Conservation (phyloP, 2,888 invertebrate species). For the Campoplex capitator region DNA sequence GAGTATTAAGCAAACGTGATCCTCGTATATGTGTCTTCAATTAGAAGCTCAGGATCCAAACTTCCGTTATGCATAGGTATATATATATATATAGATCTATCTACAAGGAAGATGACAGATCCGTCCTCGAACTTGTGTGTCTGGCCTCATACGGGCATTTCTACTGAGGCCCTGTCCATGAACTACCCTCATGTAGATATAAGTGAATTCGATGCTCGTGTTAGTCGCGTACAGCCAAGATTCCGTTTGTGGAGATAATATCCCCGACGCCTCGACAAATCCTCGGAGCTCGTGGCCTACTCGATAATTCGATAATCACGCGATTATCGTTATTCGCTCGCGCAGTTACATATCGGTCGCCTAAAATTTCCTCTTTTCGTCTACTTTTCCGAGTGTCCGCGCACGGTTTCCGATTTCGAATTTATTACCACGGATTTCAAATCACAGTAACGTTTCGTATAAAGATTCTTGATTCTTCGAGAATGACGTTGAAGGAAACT, state of each 20-base stretch:
- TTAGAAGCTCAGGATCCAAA: slow-evolving; percentile 52
- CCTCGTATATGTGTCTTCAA: slow-evolving; percentile 63
- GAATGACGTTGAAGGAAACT: not conserved
- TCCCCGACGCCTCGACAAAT: slow-evolving; percentile 2
- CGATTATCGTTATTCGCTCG: not conserved
- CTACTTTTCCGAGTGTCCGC: no score
- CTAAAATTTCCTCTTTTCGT: not conserved
- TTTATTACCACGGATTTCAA: no score
- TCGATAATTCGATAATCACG: slow-evolving; percentile 13
- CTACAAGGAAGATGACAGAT: slow-evolving; percentile 1
- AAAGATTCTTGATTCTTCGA: not conserved
- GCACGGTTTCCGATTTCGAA: no score
- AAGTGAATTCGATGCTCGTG: not conserved
- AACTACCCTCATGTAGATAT: slow-evolving; percentile 24
- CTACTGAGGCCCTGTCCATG: slow-evolving; percentile 27
- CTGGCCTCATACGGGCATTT: slow-evolving; percentile 60
- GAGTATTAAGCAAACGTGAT: slow-evolving; percentile 59
- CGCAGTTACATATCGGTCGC: no score
- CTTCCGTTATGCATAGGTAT: not conserved
- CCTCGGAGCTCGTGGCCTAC: not conserved
- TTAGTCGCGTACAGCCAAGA: slow-evolving; percentile 2
- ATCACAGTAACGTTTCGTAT: no score
- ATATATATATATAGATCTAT: not conserved
- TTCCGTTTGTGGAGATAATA: not conserved
- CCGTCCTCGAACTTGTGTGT: slow-evolving; percentile 39